Evolutionary conservation across 2,797 vertebrate species (phyloP).

Genomic region (Morus bassanus): DNA sequence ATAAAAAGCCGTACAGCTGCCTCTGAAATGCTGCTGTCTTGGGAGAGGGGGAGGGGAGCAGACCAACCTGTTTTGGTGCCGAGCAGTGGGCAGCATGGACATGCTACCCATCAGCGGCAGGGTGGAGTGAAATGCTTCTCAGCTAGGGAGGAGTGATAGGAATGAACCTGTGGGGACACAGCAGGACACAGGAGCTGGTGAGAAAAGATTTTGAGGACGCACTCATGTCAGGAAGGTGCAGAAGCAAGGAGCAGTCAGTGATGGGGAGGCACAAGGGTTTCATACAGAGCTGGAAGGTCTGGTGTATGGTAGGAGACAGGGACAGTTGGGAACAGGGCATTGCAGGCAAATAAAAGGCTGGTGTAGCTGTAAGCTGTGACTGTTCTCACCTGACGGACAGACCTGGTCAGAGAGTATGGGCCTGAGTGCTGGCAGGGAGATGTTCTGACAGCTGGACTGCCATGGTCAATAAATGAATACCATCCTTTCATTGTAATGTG

Average conservation of each 20-base stretch:
- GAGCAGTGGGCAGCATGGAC: neutral
- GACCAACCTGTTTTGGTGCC: neutral
- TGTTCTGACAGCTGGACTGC: neutral
- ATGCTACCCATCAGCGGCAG: accelerated
- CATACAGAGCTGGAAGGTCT: neutral
- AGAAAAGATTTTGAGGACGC: neutral
- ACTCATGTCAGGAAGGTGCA: neutral
- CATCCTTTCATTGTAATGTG: neutral
- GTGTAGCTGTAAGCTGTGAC: neutral
- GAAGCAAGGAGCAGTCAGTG: neutral
- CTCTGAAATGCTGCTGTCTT: neutral
- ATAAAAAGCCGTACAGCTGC: slow-evolving; percentile 41
- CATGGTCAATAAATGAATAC: neutral
- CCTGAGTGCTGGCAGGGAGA: neutral
- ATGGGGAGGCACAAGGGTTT: neutral
- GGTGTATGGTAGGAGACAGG: neutral
- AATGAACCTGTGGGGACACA: neutral
- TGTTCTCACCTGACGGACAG: neutral
- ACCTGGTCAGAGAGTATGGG: neutral
- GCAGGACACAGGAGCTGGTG: neutral
- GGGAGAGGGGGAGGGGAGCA: neutral
- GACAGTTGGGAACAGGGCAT: accelerated
- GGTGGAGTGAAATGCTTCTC: neutral
- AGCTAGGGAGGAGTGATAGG: neutral
- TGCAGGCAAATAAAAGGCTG: neutral